Evolutionary conservation across 2,888 invertebrate species (phyloP).

Genomic region (Hydropsyche betteni): DNA sequence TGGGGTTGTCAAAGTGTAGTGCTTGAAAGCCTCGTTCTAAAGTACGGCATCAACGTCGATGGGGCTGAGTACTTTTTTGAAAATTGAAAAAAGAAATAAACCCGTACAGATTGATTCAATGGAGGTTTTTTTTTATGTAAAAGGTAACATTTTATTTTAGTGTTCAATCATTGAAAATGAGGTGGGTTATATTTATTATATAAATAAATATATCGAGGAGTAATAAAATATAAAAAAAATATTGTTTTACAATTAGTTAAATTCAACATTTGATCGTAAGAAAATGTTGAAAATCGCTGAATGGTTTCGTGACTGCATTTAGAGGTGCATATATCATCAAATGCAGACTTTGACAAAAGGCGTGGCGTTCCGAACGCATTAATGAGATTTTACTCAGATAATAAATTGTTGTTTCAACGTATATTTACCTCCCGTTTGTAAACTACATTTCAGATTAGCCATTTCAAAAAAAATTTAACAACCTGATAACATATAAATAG

Average conservation of each 20-base stretch:
- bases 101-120: not conserved
- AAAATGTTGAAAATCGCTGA: slow-evolving; percentile 5
- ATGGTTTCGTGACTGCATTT: slow-evolving; percentile 43
- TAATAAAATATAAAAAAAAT: too few relatives aligned
- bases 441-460: too few relatives aligned
- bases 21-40: not conserved
- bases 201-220: too few relatives aligned
- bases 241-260: too few relatives aligned
- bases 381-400: slow-evolving; percentile 25
- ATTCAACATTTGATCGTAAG: too few relatives aligned
- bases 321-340: slow-evolving; percentile 34
- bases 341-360: slow-evolving; percentile 33
- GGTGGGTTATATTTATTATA: too few relatives aligned
- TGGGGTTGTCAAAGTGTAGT: not conserved
- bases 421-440: too few relatives aligned
- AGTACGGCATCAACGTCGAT: too few relatives aligned
- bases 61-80: not conserved
- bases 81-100: not conserved
- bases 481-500: too few relatives aligned
- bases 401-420: slow-evolving; percentile 5
- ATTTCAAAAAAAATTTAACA: too few relatives aligned
- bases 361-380: slow-evolving; percentile 17
- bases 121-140: not conserved
- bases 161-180: too few relatives aligned
- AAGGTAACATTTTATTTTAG: not conserved